phyloP scores from a whole-genome alignment of 2,113 vertebrate species.

The Rhineura floridana region DNA sequence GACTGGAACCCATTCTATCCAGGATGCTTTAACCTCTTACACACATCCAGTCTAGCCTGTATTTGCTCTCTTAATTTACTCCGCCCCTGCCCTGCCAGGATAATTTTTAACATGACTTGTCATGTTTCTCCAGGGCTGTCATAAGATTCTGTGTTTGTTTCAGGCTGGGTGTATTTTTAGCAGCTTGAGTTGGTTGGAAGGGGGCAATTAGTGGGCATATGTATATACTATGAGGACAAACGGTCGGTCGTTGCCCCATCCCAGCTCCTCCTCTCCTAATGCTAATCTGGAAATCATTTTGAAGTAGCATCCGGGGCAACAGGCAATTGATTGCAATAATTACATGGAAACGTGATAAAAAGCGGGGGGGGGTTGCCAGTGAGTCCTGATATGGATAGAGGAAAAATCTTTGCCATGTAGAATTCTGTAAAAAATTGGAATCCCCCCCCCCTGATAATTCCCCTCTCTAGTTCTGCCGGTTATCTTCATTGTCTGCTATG shows the following conservation, averaged over 20 bases:
- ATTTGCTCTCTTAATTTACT: conserved; percentile 55
- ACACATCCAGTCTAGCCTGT: conserved; percentile 57
- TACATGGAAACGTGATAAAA: conserved; percentile 58
- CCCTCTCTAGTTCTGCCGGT: neutral
- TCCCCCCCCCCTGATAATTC: conserved; percentile 6
- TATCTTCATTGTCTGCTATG: neutral
- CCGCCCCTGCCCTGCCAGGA: conserved; percentile 62
- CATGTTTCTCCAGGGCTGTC: conserved; percentile 73
- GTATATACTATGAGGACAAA: conserved; percentile 62
- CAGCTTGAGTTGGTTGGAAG: conserved; percentile 43
- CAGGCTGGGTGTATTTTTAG: conserved; percentile 61
- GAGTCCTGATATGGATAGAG: conserved; percentile 63
- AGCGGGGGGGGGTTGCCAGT: conserved; percentile 55
- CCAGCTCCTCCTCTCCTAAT: conserved; percentile 44
- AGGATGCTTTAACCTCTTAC: conserved; percentile 37
- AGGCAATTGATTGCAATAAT: conserved; percentile 53
- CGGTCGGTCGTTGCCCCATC: conserved; percentile 32
- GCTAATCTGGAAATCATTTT: conserved; percentile 63
- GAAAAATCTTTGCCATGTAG: conserved; percentile 44
- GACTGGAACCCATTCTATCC: neutral
- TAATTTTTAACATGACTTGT: conserved; percentile 66
- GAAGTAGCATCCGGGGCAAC: conserved; percentile 38
- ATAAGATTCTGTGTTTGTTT: conserved; percentile 78
- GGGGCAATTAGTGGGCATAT: conserved; percentile 69
- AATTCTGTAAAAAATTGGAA: conserved; percentile 51